Conservation (phyloP, 2,888 invertebrate species). For the Yponomeuta malinellus region DNA sequence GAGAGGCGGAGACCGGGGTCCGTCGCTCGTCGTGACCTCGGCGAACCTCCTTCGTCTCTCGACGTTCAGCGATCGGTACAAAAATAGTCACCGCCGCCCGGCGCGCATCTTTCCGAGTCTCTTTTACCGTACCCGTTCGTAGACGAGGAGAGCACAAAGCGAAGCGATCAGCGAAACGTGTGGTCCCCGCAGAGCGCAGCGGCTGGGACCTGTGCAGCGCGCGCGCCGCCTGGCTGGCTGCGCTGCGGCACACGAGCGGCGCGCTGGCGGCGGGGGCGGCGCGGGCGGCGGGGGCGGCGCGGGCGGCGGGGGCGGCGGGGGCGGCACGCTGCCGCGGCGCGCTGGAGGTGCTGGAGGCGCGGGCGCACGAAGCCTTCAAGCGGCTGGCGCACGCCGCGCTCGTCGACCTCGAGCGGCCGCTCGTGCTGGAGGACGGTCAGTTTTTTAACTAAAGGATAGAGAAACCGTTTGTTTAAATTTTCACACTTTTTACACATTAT, state of each 20-base stretch:
- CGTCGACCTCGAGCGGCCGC: slow-evolving; percentile 28
- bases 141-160: too few relatives aligned
- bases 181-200: too few relatives aligned
- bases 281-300: slow-evolving; percentile 21
- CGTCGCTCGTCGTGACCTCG: too few relatives aligned
- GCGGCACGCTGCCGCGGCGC: slow-evolving; percentile 14
- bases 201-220: not conserved
- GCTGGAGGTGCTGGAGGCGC: slow-evolving; percentile 24
- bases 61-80: too few relatives aligned
- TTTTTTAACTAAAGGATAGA: not conserved
- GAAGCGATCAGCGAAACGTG: too few relatives aligned
- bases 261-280: slow-evolving; percentile 16
- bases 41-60: too few relatives aligned
- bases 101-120: too few relatives aligned
- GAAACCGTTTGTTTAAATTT: too few relatives aligned
- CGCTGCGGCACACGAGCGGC: not conserved
- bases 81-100: too few relatives aligned
- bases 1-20: too few relatives aligned
- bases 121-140: too few relatives aligned
- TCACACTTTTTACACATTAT: too few relatives aligned
- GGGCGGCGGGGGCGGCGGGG: slow-evolving; percentile 17
- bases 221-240: not conserved
- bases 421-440: slow-evolving; percentile 44
- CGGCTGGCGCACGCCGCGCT: slow-evolving; percentile 38
- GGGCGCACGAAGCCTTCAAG: slow-evolving; percentile 29